phyloP scores from a whole-genome alignment of 2,113 vertebrate genomes.

The Raphicerus campestris region DNA sequence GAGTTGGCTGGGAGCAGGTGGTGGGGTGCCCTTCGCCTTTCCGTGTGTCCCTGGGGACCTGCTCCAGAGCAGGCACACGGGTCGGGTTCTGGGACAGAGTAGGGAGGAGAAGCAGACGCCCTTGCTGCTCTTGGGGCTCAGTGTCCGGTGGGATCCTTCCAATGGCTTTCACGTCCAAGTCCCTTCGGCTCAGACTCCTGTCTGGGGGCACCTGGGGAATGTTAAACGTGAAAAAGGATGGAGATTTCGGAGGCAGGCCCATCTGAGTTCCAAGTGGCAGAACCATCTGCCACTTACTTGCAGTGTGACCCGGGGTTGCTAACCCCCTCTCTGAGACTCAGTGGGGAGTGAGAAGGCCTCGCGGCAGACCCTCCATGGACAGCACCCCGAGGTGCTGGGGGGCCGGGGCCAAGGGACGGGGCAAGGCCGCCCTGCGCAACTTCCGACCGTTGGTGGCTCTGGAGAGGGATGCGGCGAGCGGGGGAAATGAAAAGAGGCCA shows the following conservation, averaged over 20 bases:
- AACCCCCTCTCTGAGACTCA: not conserved
- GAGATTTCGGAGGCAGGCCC: not conserved
- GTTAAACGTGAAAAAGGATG: not conserved
- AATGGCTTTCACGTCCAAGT: not conserved
- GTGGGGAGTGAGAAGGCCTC: not conserved
- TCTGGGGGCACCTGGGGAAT: not conserved
- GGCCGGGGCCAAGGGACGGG: not conserved
- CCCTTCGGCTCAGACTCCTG: not conserved
- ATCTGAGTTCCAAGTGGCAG: not conserved
- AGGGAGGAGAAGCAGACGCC: fast-evolving
- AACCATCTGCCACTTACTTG: not conserved
- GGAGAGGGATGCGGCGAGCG: slow-evolving; percentile 16
- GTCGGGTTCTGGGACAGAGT: not conserved
- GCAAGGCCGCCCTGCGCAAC: slow-evolving; percentile 51
- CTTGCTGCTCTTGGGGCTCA: fast-evolving
- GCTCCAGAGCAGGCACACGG: fast-evolving
- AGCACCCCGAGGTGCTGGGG: not conserved
- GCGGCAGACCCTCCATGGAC: fast-evolving
- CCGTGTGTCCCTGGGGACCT: fast-evolving
- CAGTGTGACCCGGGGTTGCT: not conserved
- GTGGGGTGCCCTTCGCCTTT: not conserved
- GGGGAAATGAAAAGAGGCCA: slow-evolving; percentile 65
- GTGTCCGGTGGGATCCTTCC: fast-evolving
- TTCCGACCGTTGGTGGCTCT: slow-evolving; percentile 66
- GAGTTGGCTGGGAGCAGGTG: fast-evolving